Base-by-base conservation (phyloP, 2,888 invertebrate genomes). In the Fragum sueziense region DNA sequence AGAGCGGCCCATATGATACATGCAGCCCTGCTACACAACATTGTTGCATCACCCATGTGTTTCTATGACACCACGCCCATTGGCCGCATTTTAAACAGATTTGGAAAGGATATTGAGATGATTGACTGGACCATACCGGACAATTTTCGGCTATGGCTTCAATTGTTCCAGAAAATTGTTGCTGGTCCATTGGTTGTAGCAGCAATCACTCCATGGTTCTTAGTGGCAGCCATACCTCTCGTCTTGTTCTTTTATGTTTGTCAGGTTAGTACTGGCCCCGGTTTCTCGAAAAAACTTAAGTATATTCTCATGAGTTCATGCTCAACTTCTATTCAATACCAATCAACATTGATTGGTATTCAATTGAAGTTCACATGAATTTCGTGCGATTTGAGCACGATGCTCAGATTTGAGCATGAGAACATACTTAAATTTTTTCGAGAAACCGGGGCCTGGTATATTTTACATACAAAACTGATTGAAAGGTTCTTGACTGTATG, bases 21-120 rank as follows among this genome's bases (percentile, higher is more conserved):
- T 74, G 59, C 71, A 17, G 65, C 37, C 22, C 73, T 91, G 61
- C 79, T 92, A 9, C 57, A 68, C 54, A 90, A 88, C 68, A 80
- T 90, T 25, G 41, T 92, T 59, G 80, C 84, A 34, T 87, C 90
- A 0, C 90, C 91, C 20, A 89, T 90, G 90, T 61, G 71, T 47
- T 92, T 92, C 84, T 92, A 91, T 86, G 92, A 92, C 84, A 88
- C 89, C 2, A 91, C 90, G 7, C 92, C 92, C 4, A 51, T 85
- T 22, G 91, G 92, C 9, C 86, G 91, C 31, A 87, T 91, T 25
- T 71, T 91, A n/a, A 91, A 91, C 80, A 81, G 92, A 52, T 91
- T 91, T 79, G 83, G 88, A 41, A 91, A 91, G 74, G 92, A 90
- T 74, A 83, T 92, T 11, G 92, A 93, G 76, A 81, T 84, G 0